Percentiles rank a stretch among this genome's conserved stretches.
Evolutionary conservation across 1,140 invertebrate genomes (phyloP).

Genomic region (Drosophila persimilis): DNA sequence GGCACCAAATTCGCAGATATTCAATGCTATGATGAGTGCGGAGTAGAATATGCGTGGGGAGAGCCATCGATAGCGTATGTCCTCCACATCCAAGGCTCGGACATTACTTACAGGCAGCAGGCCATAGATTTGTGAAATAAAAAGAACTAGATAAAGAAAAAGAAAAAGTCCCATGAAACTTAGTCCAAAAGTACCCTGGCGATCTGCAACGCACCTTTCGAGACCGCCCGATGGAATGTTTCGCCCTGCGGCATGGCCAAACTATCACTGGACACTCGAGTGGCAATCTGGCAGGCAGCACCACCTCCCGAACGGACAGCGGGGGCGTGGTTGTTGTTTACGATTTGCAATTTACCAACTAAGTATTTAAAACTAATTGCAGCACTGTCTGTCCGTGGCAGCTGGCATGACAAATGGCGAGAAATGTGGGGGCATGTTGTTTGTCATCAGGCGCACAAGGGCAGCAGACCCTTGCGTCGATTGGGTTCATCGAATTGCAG

Average conservation of each 20-base stretch:
- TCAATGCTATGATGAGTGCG: conserved; percentile 45
- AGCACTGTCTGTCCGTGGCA: conserved; percentile 53
- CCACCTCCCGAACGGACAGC: background rate
- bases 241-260: conserved; percentile 65
- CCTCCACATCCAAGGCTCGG: conserved; percentile 26
- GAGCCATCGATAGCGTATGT: conserved; percentile 58
- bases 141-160: conserved; percentile 53
- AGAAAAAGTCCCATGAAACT: background rate
- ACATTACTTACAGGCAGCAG: conserved; percentile 69
- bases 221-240: conserved; percentile 66
- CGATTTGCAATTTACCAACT: conserved; percentile 50
- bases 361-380: conserved; percentile 66
- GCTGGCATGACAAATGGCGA: conserved; percentile 62
- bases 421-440: conserved; percentile 12
- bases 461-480: conserved; percentile 64
- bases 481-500: conserved; percentile 85
- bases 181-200: background rate
- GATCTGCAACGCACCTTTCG: conserved; percentile 43
- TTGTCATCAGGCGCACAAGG: conserved; percentile 56
- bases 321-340: conserved; percentile 49
- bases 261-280: conserved; percentile 29
- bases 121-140: conserved; percentile 70
- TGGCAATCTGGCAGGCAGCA: conserved; percentile 15
- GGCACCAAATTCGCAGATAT: conserved; percentile 59
- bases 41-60: conserved; percentile 59